A percentile compares a stretch with the other conserved stretches of the same genome.
Conservation (phyloP, 1,140 invertebrate species). For the Tribolium madens region DNA sequence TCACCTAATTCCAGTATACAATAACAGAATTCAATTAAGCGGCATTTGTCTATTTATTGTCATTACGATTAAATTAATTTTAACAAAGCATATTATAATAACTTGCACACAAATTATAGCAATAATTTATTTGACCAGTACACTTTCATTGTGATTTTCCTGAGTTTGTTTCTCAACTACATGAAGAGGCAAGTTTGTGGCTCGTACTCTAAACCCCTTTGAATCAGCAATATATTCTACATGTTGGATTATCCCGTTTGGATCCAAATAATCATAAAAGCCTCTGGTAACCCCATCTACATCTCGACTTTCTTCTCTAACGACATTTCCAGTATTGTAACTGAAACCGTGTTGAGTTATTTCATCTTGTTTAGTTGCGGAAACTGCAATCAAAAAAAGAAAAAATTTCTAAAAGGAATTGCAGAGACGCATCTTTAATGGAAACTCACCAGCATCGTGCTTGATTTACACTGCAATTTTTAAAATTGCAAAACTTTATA, state of each 20-base stretch:
- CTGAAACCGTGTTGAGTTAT: not conserved
- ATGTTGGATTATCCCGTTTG: constrained; percentile 34
- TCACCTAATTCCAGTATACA: constrained; percentile 4
- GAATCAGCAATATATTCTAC: constrained; percentile 42
- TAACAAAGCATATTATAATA: not conserved
- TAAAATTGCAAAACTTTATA: not conserved
- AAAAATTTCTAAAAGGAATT: not conserved
- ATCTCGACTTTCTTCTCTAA: constrained; percentile 24
- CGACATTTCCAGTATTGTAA: constrained; percentile 21
- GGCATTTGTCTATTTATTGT: constrained; percentile 8
- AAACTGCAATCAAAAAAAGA: constrained; percentile 18
- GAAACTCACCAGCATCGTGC: constrained; percentile 14
- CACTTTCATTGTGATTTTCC: not conserved
- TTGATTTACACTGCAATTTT: not conserved
- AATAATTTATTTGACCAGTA: not conserved
- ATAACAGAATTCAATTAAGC: constrained; percentile 15
- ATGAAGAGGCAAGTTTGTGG: constrained; percentile 22
- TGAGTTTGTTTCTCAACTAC: not conserved
- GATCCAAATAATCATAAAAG: constrained; percentile 42
- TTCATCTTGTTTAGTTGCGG: constrained; percentile 11
- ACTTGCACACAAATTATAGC: not conserved
- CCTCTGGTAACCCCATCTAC: constrained; percentile 37
- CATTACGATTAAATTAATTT: constrained; percentile 1
- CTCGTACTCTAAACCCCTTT: constrained; percentile 30
- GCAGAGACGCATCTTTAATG: not conserved